Conservation (phyloP, 2,888 invertebrate species). For the Caenorhabditis zanzibari region DNA sequence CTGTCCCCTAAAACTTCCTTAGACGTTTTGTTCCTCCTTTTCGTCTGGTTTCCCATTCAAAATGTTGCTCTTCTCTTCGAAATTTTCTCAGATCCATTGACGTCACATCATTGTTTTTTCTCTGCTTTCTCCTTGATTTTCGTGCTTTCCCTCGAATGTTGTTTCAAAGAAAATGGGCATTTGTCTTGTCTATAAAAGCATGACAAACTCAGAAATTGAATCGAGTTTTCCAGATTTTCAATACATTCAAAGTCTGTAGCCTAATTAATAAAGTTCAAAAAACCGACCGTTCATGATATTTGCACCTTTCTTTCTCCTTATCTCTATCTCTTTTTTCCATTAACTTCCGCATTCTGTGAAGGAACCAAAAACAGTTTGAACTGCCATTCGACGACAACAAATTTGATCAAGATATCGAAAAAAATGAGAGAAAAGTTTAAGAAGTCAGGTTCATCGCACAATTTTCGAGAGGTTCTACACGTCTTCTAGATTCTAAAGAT, state of each 20-base stretch:
- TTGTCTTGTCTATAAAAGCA: conserved; percentile 34
- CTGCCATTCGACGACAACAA: conserved; percentile 1
- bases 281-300: conserved; percentile 21
- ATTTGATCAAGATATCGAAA: background rate
- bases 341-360: conserved; percentile 35
- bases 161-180: background rate
- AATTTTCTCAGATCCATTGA: conserved; percentile 28
- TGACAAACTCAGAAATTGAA: background rate
- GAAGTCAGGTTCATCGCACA: background rate
- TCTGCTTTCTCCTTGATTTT: conserved; percentile 6
- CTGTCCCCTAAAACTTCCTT: background rate
- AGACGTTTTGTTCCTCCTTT: background rate
- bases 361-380: conserved; percentile 1
- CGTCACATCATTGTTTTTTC: conserved; percentile 30
- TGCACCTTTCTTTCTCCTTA: conserved; percentile 15
- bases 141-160: conserved; percentile 2
- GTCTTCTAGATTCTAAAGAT: background rate
- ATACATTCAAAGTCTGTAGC: background rate
- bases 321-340: conserved; percentile 7
- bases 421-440: background rate
- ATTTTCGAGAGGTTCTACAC: background rate
- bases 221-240: background rate
- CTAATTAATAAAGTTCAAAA: conserved; percentile 16
- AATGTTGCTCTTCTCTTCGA: conserved; percentile 25
- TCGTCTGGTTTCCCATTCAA: conserved; percentile 19